A percentile compares a stretch with the other conserved stretches of the same genome.
Conservation (phyloP, 1,140 invertebrate species). For the Bombus cullumanus region DNA sequence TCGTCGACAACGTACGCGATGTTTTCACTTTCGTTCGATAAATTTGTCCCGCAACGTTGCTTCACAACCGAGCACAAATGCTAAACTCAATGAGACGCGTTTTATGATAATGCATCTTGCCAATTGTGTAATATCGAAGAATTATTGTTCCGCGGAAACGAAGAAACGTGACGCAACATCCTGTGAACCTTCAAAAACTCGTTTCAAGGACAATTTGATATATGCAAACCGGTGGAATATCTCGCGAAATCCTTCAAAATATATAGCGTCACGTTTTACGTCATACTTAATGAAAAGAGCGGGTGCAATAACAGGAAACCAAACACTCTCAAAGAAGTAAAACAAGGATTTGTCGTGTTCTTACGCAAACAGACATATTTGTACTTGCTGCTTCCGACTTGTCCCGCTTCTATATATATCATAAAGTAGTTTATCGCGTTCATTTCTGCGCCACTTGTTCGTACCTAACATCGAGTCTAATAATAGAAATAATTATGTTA, state of each 20-base stretch:
- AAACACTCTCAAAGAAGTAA: background rate
- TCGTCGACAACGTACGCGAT: background rate
- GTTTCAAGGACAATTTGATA: conserved; percentile 18
- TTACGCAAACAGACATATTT: background rate
- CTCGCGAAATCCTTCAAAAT: background rate
- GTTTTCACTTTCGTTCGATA: conserved; percentile 29
- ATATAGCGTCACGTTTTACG: background rate
- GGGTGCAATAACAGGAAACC: background rate
- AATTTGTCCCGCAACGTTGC: conserved; percentile 13
- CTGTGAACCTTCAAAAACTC: conserved; percentile 2
- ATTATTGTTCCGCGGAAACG: background rate
- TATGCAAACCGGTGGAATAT: background rate
- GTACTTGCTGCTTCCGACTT: background rate
- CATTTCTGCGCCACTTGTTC: background rate
- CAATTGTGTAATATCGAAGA: background rate
- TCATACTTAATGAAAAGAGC: background rate
- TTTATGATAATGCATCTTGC: conserved; percentile 20
- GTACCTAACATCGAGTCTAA: background rate
- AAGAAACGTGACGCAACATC: background rate
- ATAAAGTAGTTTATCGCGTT: background rate
- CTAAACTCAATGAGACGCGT: conserved; percentile 37
- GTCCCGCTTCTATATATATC: background rate
- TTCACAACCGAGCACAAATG: background rate
- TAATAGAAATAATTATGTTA: background rate
- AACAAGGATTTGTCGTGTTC: background rate